These are phyloP conservation scores for Operophtera brumata DNA, from an alignment of 2,888 invertebrate genomes.

Conservation along the genomic window DNA sequence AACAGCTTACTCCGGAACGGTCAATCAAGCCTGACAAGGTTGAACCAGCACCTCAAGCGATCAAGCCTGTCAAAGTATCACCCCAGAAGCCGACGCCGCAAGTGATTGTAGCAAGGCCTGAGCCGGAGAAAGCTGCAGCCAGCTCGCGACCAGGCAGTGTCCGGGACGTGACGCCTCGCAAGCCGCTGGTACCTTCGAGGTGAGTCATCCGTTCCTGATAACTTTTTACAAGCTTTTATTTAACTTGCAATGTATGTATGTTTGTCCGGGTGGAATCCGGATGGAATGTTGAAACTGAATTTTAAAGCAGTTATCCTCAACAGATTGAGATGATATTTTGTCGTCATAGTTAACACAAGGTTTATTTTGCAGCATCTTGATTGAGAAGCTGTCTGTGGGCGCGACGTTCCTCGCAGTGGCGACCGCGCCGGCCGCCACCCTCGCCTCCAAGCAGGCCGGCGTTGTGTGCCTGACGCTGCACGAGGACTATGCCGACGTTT, in stretches of 20 bases:
- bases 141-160: not conserved
- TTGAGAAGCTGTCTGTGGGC: slow-evolving; percentile 36
- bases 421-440: slow-evolving; percentile 40
- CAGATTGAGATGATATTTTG: too few relatives aligned
- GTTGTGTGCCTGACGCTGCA: slow-evolving; percentile 30
- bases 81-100: too few relatives aligned
- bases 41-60: not conserved
- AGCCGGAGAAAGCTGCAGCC: not conserved
- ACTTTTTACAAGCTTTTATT: too few relatives aligned
- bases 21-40: not conserved
- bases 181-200: not conserved
- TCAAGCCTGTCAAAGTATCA: not conserved
- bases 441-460: slow-evolving; percentile 24
- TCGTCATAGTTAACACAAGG: not conserved
- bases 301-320: too few relatives aligned
- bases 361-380: not conserved
- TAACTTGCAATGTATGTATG: too few relatives aligned
- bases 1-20: not conserved
- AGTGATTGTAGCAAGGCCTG: not conserved
- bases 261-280: too few relatives aligned
- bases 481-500: not conserved
- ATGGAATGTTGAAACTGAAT: too few relatives aligned
- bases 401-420: slow-evolving; percentile 45
- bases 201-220: not conserved
- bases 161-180: not conserved